Conservation (phyloP, 2,888 invertebrate species). For the Carpatolechia fugitivella region DNA sequence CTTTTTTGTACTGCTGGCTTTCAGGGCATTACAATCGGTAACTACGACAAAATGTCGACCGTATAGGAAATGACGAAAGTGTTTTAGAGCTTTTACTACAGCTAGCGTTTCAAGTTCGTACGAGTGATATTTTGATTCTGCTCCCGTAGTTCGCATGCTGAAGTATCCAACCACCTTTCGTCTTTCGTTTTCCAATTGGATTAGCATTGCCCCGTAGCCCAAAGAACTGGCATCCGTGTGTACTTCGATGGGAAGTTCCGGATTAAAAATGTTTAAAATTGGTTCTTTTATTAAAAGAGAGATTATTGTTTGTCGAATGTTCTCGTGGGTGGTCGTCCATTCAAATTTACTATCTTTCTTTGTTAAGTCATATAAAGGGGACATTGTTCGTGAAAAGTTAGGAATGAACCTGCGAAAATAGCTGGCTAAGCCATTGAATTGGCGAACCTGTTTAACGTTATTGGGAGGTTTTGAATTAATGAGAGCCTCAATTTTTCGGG, state of each 20-base stretch:
- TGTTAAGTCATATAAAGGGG: slow-evolving; percentile 22
- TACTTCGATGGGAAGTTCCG: neutral
- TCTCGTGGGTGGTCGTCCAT: slow-evolving; percentile 20
- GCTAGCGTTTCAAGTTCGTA: slow-evolving; percentile 25
- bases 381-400: slow-evolving; percentile 17
- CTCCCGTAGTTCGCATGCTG: neutral
- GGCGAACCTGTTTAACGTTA: slow-evolving; percentile 2
- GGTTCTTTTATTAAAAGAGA: neutral
- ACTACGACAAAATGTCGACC: slow-evolving; percentile 16
- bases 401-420: slow-evolving; percentile 23
- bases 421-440: slow-evolving; percentile 10
- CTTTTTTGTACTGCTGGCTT: slow-evolving; percentile 21
- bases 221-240: too few species aligned
- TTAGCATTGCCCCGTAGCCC: neutral
- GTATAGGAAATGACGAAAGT: slow-evolving; percentile 20
- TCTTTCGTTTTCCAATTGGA: neutral
- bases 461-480: neutral
- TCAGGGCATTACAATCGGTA: slow-evolving; percentile 23
- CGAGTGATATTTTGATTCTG: neutral
- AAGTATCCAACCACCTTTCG: neutral
- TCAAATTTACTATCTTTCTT: slow-evolving; percentile 12
- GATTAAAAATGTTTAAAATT: neutral
- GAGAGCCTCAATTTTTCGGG: neutral
- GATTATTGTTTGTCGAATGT: neutral
- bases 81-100: slow-evolving; percentile 19